These are phyloP conservation scores for Spondyliosoma cantharus DNA, from an alignment of 2,797 vertebrate genomes.

Conservation along the genomic window DNA sequence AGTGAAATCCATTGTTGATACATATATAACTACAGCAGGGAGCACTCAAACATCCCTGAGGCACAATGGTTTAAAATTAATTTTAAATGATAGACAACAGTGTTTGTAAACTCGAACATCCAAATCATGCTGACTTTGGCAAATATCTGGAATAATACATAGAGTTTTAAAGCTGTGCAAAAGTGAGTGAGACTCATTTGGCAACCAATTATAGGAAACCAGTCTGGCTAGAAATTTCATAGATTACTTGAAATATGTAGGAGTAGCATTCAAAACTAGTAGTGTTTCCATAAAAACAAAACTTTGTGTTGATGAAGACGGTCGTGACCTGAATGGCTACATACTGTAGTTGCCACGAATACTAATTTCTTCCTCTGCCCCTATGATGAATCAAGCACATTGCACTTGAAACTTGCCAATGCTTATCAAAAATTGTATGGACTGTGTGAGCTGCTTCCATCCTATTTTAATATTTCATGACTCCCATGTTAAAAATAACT, in stretches of 20 bases:
- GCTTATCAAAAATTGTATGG: neutral
- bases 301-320: neutral
- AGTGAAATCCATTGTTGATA: too few species aligned
- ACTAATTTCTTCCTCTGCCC: neutral
- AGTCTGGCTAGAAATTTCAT: neutral
- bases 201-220: neutral
- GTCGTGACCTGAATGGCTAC: neutral
- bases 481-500: slow-evolving; percentile 35
- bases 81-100: neutral
- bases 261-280: neutral
- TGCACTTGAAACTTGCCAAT: neutral
- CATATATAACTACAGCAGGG: neutral
- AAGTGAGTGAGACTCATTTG: neutral
- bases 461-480: slow-evolving; percentile 47
- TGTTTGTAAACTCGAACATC: neutral
- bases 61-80: neutral
- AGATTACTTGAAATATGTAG: neutral
- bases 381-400: neutral
- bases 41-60: neutral
- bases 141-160: neutral
- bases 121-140: neutral
- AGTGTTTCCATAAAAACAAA: neutral
- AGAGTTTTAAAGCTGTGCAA: neutral
- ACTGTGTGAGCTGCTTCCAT: slow-evolving; percentile 11
- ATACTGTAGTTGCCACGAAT: neutral